Percentiles rank a stretch among this genome's conserved stretches.
Conservation (phyloP, 2,797 vertebrate genomes). For the Brotogeris chrysoptera region DNA sequence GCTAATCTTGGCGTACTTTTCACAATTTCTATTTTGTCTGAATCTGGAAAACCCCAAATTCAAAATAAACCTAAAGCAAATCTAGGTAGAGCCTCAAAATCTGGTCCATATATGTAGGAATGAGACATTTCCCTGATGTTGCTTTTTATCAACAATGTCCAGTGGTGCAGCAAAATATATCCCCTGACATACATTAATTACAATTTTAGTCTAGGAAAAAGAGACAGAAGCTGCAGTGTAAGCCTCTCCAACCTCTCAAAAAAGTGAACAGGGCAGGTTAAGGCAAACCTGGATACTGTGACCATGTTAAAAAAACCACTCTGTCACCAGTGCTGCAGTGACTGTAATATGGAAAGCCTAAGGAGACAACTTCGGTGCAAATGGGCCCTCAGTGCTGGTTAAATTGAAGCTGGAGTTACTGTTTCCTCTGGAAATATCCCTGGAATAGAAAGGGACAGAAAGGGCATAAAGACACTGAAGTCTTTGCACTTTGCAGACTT, state of each 20-base stretch:
- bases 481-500: background rate
- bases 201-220: background rate
- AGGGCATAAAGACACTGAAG: background rate
- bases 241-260: background rate
- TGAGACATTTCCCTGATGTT: background rate
- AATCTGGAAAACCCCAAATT: background rate
- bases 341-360: background rate
- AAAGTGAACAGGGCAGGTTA: background rate
- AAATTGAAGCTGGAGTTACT: background rate
- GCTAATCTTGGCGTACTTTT: background rate
- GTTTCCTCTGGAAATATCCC: background rate
- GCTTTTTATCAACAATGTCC: background rate
- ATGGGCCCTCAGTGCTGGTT: background rate
- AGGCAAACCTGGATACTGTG: background rate
- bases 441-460: background rate
- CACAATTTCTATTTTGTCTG: background rate
- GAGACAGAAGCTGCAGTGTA: background rate
- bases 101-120: background rate
- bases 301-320: fast-evolving
- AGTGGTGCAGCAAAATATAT: background rate
- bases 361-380: background rate
- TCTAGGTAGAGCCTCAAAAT: background rate
- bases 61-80: background rate
- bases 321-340: background rate
- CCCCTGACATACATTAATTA: background rate